Conservation (phyloP, 2,113 vertebrate genomes). For the Neomonachus schauinslandi region DNA sequence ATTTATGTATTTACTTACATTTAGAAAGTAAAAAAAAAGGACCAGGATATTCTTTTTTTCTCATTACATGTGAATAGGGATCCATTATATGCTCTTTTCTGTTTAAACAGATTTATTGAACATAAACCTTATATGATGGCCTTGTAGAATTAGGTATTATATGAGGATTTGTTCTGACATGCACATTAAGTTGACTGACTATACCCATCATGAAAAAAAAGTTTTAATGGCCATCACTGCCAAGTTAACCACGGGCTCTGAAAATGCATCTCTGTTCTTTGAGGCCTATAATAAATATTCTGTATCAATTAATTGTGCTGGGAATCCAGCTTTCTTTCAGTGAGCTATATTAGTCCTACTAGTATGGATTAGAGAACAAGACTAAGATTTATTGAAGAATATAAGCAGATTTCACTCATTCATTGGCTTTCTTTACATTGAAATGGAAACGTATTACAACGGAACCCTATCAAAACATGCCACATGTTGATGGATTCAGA, state of each 20-base stretch:
- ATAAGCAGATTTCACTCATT: neutral
- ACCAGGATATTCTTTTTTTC: neutral
- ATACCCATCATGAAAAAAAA: neutral
- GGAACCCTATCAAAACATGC: neutral
- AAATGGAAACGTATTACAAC: neutral
- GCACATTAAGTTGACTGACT: slow-evolving; percentile 71
- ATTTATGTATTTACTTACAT: slow-evolving; percentile 33
- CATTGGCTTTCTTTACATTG: neutral
- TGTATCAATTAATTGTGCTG: neutral
- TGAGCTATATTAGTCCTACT: neutral
- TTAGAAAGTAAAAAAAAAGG: neutral
- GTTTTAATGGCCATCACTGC: neutral
- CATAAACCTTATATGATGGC: slow-evolving; percentile 34
- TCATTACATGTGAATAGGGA: neutral
- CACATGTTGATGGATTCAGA: neutral
- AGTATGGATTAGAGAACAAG: neutral
- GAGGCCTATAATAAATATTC: slow-evolving; percentile 27
- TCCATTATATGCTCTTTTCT: slow-evolving; percentile 36
- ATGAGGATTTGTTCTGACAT: slow-evolving; percentile 66
- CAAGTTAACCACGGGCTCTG: slow-evolving; percentile 33
- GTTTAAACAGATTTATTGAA: slow-evolving; percentile 72
- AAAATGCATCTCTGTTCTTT: slow-evolving; percentile 22
- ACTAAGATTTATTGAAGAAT: neutral
- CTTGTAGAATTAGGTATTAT: slow-evolving; percentile 59
- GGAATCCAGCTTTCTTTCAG: neutral